A percentile compares a stretch with the other conserved stretches of the same genome.
phyloP scores from a whole-genome alignment of 2,113 vertebrate species.

The Macrotus californicus region DNA sequence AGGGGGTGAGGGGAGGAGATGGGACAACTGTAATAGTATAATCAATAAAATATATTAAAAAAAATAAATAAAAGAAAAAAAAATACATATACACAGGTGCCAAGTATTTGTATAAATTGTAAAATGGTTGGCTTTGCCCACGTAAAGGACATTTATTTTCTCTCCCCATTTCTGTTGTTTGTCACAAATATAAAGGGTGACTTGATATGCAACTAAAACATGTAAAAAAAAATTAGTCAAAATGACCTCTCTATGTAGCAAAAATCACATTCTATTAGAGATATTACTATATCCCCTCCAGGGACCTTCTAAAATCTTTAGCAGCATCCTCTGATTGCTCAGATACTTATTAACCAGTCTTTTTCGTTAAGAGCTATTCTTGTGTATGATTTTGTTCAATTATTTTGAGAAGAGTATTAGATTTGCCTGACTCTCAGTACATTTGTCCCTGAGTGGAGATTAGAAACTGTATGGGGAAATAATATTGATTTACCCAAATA shows the following conservation, averaged over 20 bases:
- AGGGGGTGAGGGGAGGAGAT: too few species aligned
- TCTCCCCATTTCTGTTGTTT: neutral
- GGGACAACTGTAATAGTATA: too few species aligned
- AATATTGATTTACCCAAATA: conserved; percentile 59
- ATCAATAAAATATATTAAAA: too few species aligned
- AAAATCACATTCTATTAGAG: conserved; percentile 21
- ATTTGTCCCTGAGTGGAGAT: conserved; percentile 24
- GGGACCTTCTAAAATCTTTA: conserved; percentile 11
- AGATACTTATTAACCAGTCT: conserved; percentile 39
- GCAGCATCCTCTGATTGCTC: neutral
- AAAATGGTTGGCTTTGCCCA: neutral
- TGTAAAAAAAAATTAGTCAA: neutral
- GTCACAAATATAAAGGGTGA: conserved; percentile 22
- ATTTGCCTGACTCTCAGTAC: neutral
- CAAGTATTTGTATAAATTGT: neutral
- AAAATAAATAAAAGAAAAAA: too few species aligned
- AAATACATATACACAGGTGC: neutral
- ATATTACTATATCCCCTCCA: conserved; percentile 4
- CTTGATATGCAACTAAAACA: conserved; percentile 31
- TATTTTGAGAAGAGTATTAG: conserved; percentile 56
- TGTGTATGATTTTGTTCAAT: conserved; percentile 31
- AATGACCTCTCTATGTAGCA: conserved; percentile 11
- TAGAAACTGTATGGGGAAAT: conserved; percentile 51
- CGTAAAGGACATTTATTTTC: neutral
- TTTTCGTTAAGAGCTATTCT: conserved; percentile 39